Conservation (phyloP, 2,113 vertebrate genomes). For the Rana temporaria region DNA sequence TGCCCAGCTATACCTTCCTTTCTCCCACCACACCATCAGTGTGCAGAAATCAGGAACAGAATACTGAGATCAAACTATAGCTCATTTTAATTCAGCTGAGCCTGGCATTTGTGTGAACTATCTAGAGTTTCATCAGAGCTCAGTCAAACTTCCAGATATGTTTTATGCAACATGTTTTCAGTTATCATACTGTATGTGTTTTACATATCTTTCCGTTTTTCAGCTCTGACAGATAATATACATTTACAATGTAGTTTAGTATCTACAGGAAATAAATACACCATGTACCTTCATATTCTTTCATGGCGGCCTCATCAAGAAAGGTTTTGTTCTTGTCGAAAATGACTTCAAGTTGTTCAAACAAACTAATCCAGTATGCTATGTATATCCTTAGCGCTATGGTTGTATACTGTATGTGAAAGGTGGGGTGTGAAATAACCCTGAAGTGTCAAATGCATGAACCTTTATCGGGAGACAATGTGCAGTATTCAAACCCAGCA, state of each 20-base stretch:
- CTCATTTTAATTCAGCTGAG: background rate
- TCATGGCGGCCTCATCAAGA: constrained; percentile 26
- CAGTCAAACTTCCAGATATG: background rate
- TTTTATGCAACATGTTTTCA: constrained; percentile 20
- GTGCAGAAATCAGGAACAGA: no score
- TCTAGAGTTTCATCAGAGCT: background rate
- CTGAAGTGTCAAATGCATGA: background rate
- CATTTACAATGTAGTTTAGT: constrained; percentile 20
- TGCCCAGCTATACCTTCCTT: no score
- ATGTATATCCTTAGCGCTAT: background rate
- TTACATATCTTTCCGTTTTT: constrained; percentile 7
- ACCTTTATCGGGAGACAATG: constrained; percentile 17
- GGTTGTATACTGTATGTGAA: constrained; percentile 1
- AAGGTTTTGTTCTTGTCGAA: constrained; percentile 31
- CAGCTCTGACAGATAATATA: constrained; percentile 11
- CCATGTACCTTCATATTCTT: constrained; percentile 35
- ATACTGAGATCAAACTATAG: background rate
- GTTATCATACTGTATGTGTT: constrained; percentile 12
- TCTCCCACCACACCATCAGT: no score
- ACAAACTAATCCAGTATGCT: constrained; percentile 28
- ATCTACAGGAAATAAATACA: constrained; percentile 9
- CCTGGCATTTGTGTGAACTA: background rate
- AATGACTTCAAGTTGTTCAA: constrained; percentile 50
- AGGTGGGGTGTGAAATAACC: constrained; percentile 3
- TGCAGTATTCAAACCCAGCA: background rate